Percentiles rank a stretch among this genome's conserved stretches.
Conservation (phyloP, 2,113 vertebrate species). For the Antennarius striatus region DNA sequence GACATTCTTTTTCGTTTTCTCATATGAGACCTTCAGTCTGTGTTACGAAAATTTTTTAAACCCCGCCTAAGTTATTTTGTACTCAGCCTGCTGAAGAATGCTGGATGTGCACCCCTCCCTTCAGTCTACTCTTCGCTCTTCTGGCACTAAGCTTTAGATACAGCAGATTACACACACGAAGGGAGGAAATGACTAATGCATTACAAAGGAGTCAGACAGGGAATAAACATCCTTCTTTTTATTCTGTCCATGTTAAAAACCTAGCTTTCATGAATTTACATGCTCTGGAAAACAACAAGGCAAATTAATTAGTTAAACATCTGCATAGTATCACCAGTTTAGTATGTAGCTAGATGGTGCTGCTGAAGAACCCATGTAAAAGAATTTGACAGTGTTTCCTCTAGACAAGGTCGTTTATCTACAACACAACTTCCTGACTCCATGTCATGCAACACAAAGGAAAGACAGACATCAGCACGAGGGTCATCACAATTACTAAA, state of each 20-base stretch:
- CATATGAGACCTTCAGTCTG: no score
- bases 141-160: background rate
- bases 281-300: no score
- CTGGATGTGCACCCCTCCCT: slow-evolving; percentile 5
- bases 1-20: slow-evolving; percentile 9
- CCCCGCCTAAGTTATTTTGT: slow-evolving; percentile 13
- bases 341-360: background rate
- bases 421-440: slow-evolving; percentile 33
- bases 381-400: slow-evolving; percentile 41
- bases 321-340: background rate
- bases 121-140: background rate
- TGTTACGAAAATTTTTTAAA: no score
- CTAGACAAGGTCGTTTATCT: slow-evolving; percentile 41
- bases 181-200: slow-evolving; percentile 41
- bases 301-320: background rate
- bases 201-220: background rate
- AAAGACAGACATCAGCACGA: background rate
- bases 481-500: slow-evolving; percentile 16
- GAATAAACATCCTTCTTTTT: slow-evolving; percentile 13
- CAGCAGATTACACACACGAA: slow-evolving; percentile 7
- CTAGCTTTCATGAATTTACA: no score
- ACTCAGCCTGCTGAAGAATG: slow-evolving; percentile 6
- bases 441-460: background rate
- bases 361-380: background rate
- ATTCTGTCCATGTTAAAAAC: no score